phyloP scores from a whole-genome alignment of 2,888 invertebrate genomes.

The Cynaeus angustus region DNA sequence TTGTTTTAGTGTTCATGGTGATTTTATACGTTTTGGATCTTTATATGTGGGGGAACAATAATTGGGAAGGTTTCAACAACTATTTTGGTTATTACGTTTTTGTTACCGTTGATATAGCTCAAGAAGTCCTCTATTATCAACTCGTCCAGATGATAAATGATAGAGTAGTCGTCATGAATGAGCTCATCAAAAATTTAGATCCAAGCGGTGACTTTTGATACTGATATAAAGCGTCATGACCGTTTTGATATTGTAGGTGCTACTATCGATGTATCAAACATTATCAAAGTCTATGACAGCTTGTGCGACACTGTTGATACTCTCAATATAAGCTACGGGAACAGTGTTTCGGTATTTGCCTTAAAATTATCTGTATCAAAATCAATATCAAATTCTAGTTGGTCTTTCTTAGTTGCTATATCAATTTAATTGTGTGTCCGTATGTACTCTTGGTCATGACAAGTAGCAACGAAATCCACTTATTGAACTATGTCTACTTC shows the following conservation, averaged over 20 bases:
- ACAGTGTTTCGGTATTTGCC: not conserved
- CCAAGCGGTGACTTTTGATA: not conserved
- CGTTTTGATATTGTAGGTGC: not conserved
- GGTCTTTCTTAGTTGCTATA: slow-evolving; percentile 13
- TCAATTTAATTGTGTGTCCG: slow-evolving; percentile 12
- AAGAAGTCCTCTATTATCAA: slow-evolving; percentile 17
- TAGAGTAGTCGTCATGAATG: not conserved
- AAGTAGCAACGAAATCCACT: slow-evolving; percentile 7
- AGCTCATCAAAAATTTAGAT: not conserved
- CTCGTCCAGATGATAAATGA: not conserved
- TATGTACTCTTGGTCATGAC: slow-evolving; percentile 11
- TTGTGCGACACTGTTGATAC: not conserved
- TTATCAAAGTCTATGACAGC: not conserved
- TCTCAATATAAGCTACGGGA: not conserved
- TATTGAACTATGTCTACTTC: slow-evolving; percentile 22
- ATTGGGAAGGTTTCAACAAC: slow-evolving; percentile 23
- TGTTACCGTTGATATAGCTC: slow-evolving; percentile 3
- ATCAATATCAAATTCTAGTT: slow-evolving; percentile 6
- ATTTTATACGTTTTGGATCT: slow-evolving; percentile 22
- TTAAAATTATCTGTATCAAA: not conserved
- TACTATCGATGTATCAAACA: not conserved
- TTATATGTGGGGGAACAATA: slow-evolving; percentile 32
- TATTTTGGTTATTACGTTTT: slow-evolving; percentile 18
- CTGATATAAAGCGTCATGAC: not conserved
- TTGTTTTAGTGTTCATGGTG: not conserved